A percentile compares a stretch with the other conserved stretches of the same genome.
phyloP scores from a whole-genome alignment of 2,113 vertebrate genomes.

The Cathartes aura region DNA sequence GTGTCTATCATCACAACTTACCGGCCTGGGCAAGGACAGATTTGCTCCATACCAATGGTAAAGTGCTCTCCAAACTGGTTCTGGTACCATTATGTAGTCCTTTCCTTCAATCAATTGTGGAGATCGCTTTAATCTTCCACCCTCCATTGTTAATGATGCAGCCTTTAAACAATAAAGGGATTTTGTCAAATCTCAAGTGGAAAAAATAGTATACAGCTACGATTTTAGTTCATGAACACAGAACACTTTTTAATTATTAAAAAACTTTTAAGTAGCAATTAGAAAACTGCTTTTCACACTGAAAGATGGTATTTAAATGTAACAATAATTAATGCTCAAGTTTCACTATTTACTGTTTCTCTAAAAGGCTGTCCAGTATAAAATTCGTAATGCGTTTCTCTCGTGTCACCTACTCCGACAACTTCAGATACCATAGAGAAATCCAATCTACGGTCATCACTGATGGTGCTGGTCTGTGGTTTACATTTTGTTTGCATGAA shows the following conservation, averaged over 20 bases:
- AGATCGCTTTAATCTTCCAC: slow-evolving; percentile 88
- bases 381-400: not conserved
- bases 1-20: slow-evolving; percentile 73
- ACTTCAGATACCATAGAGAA: not conserved
- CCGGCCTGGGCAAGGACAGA: slow-evolving; percentile 92
- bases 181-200: not conserved
- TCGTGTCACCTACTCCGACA: not conserved
- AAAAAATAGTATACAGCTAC: not conserved
- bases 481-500: not conserved
- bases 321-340: not conserved
- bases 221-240: not conserved
- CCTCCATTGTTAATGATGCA: slow-evolving; percentile 94
- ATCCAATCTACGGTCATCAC: not conserved
- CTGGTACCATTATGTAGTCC: slow-evolving; percentile 94
- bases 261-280: not conserved
- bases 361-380: not conserved
- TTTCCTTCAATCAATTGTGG: slow-evolving; percentile 81
- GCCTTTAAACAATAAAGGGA: slow-evolving; percentile 75
- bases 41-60: slow-evolving; percentile 99
- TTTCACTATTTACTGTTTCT: not conserved
- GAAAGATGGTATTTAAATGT: not conserved
- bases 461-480: not conserved
- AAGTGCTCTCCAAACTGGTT: slow-evolving; percentile 96
- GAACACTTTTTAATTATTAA: not conserved
- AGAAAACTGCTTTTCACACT: not conserved